phyloP scores from a whole-genome alignment of 2,797 vertebrate genomes.

The Phoeniculus purpureus region DNA sequence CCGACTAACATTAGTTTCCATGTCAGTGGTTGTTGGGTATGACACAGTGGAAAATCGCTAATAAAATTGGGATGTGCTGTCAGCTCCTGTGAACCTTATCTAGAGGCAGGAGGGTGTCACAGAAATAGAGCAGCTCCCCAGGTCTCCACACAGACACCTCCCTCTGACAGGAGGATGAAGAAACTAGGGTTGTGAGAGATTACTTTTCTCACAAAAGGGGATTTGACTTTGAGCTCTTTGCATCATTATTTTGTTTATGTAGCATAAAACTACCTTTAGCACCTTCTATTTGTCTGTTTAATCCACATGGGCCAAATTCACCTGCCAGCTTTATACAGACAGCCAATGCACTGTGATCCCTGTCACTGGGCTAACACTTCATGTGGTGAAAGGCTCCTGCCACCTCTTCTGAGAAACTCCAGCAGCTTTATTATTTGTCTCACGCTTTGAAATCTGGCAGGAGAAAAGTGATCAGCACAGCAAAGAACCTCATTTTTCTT shows the following conservation, averaged over 20 bases:
- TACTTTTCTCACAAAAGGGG: not conserved
- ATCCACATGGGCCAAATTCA: not conserved
- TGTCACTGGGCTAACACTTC: not conserved
- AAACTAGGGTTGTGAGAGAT: not conserved
- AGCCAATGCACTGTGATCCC: not conserved
- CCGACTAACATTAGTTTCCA: not conserved
- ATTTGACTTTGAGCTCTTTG: not conserved
- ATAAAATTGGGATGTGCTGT: not conserved
- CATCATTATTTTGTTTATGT: not conserved
- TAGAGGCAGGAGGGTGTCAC: not conserved
- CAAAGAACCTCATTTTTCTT: not conserved
- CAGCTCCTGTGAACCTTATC: not conserved
- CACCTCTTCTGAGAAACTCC: not conserved
- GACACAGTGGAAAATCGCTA: constrained; percentile 41
- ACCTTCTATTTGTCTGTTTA: not conserved
- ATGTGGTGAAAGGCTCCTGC: not conserved
- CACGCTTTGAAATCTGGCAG: not conserved
- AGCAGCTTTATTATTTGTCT: not conserved
- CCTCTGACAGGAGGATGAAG: not conserved
- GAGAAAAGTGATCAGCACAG: not conserved
- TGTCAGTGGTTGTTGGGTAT: constrained; percentile 20
- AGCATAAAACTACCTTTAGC: not conserved
- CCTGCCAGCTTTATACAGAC: not conserved
- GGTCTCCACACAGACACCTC: not conserved
- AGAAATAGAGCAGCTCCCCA: not conserved